Evolutionary conservation across 1,140 invertebrate genomes (phyloP).

Genomic region (Drosophila yakuba): DNA sequence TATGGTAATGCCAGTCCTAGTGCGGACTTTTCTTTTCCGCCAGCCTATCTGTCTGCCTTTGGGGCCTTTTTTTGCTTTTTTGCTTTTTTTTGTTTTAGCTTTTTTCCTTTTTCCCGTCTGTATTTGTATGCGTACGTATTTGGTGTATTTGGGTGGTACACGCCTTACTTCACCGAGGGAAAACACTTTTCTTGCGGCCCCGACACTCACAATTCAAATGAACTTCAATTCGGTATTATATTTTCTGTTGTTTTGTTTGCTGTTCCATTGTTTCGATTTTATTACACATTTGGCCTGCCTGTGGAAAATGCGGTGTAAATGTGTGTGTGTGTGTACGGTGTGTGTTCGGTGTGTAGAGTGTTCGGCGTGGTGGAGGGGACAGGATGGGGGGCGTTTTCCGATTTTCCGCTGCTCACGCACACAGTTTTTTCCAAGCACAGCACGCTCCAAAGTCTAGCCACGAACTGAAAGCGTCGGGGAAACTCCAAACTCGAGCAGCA

Average conservation of each 20-base stretch:
- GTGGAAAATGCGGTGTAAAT: slow-evolving; percentile 7
- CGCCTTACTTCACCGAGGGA: slow-evolving; percentile 60
- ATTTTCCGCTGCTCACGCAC: slow-evolving; percentile 56
- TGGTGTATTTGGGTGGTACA: slow-evolving; percentile 42
- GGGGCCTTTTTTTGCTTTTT: slow-evolving; percentile 4
- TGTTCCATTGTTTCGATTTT: slow-evolving; percentile 45
- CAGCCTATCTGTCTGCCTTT: slow-evolving; percentile 69
- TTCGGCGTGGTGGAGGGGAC: not conserved
- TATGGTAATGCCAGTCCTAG: slow-evolving; percentile 70
- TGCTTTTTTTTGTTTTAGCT: no score
- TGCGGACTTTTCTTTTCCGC: slow-evolving; percentile 26
- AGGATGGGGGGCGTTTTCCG: slow-evolving; percentile 14
- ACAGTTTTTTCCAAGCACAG: slow-evolving; percentile 65
- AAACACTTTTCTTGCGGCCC: slow-evolving; percentile 25
- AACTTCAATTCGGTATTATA: slow-evolving; percentile 46
- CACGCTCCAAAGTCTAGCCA: slow-evolving; percentile 82
- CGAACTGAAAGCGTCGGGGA: slow-evolving; percentile 65
- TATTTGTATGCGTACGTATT: slow-evolving; percentile 22
- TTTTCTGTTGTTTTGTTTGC: slow-evolving; percentile 39
- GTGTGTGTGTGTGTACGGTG: slow-evolving; percentile 9
- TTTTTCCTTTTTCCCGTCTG: slow-evolving; percentile 7
- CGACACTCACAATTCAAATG: slow-evolving; percentile 43
- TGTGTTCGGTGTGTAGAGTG: not conserved
- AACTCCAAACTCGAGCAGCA: slow-evolving; percentile 51
- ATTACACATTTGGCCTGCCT: slow-evolving; percentile 40